Evolutionary conservation across 2,888 invertebrate species (phyloP).

Genomic region (Mythimna loreyi): DNA sequence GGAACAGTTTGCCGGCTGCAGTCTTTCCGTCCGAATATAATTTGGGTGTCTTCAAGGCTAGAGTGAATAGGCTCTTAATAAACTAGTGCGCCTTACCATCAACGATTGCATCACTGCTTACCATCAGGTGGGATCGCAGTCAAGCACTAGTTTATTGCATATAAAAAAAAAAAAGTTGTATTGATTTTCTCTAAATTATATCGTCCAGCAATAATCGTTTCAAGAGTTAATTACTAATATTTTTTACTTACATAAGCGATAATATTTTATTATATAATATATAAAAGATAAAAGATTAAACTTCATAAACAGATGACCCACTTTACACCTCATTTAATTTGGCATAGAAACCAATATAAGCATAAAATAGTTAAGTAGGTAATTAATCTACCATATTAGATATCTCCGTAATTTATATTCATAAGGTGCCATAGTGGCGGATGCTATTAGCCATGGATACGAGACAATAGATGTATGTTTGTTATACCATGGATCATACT

Average conservation of each 20-base stretch:
- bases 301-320: background rate
- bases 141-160: too few relatives aligned
- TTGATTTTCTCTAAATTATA: too few relatives aligned
- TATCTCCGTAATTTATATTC: conserved; percentile 24
- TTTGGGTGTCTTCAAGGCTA: too few relatives aligned
- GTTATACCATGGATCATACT: conserved; percentile 14
- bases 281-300: too few relatives aligned
- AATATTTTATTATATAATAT: background rate
- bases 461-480: conserved; percentile 25
- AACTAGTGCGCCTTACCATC: too few relatives aligned
- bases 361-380: background rate
- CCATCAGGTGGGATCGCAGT: too few relatives aligned
- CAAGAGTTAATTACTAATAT: background rate
- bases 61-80: too few relatives aligned
- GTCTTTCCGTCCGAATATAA: too few relatives aligned
- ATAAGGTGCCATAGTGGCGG: conserved; percentile 4
- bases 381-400: background rate
- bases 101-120: too few relatives aligned
- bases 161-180: background rate
- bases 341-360: background rate
- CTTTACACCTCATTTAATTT: background rate
- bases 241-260: background rate
- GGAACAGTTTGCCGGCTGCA: too few relatives aligned
- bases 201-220: background rate
- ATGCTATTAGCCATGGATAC: conserved; percentile 21